Evolutionary conservation across 2,113 vertebrate genomes (phyloP).

Genomic region (Acrocephalus arundinaceus): DNA sequence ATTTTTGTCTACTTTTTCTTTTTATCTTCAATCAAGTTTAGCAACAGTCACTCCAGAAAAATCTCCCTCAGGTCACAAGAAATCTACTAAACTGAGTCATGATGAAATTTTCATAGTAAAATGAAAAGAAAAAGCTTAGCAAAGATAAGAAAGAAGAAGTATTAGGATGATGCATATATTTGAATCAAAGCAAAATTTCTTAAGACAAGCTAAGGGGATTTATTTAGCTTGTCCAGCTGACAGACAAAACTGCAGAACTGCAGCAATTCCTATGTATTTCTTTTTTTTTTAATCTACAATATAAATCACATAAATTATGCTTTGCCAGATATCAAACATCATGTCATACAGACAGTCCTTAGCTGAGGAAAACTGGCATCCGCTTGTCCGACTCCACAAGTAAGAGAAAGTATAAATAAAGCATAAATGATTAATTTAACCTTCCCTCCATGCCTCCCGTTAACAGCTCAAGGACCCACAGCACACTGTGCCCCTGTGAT

Average conservation of each 20-base stretch:
- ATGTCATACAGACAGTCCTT: slow-evolving; percentile 55
- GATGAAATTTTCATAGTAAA: background rate
- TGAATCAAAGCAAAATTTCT: background rate
- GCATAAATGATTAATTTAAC: slow-evolving; percentile 89
- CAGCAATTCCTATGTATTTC: background rate
- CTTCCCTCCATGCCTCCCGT: slow-evolving; percentile 75
- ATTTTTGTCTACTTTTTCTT: background rate
- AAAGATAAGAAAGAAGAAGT: background rate
- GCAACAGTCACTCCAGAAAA: background rate
- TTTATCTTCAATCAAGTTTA: background rate
- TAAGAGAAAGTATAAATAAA: slow-evolving; percentile 78
- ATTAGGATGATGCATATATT: background rate
- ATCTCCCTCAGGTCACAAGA: background rate
- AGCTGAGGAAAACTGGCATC: slow-evolving; percentile 72
- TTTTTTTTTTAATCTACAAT: slow-evolving; percentile 1
- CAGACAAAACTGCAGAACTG: background rate
- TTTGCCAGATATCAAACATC: slow-evolving; percentile 60
- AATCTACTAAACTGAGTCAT: background rate
- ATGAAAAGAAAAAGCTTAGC: background rate
- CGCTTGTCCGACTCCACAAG: slow-evolving; percentile 61
- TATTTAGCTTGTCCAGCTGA: background rate
- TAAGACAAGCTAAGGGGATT: background rate
- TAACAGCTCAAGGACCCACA: slow-evolving; percentile 82
- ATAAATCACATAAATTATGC: slow-evolving; percentile 41
- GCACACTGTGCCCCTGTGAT: slow-evolving; percentile 78